Base-by-base conservation (phyloP, 1,140 invertebrate species). In the Pararge aegeria region DNA sequence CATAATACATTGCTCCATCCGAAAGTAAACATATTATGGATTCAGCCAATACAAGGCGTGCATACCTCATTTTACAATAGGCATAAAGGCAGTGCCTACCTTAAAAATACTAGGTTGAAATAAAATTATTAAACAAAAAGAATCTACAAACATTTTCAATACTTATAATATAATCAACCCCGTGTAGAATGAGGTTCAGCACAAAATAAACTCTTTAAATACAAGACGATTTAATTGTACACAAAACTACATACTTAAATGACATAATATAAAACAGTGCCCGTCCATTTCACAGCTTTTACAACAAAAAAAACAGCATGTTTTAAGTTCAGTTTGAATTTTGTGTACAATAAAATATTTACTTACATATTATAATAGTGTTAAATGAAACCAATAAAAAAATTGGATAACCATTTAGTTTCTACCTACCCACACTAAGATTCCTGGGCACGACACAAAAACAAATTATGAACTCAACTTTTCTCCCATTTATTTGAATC, bases 401-500 rank as follows among this genome's bases (percentile, higher is more conserved):
- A 34, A 34, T 10, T 30, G 29, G 10, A 12, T 3, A 12, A 34
- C 1, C 10, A 7, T 10, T 34, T 34, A 12, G 5, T 34, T 34
- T 34, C 30, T 12, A 3, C 30, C 30, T 34, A 34, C 30, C 30
- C 30, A 1, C 30, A 34, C 12, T n/a, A 34, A 34, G 3, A 34
- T 12, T 12, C 30, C 7, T 34, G 30, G 10, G 30, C 30, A 34
- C 10, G 30, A 7, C 30, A 34, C 30, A 7, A 12, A 40, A 42
- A 30, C 20, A 58, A 20, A 15, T 48, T 60, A 60, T 56, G 66
- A 67, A 66, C 54, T 38, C 42, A 16, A 5, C 38, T 1, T 55
- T 44, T 24, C 2, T 24, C 2, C 44, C 54, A 61, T 27, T 27
- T 48, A 66, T 70, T 48, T 61, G 53, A 61, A 55, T 67, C 68